Percentiles rank a stretch among this genome's conserved stretches.
Evolutionary conservation across 1,140 invertebrate species (phyloP).

Genomic region (Zaprionus camerounensis): DNA sequence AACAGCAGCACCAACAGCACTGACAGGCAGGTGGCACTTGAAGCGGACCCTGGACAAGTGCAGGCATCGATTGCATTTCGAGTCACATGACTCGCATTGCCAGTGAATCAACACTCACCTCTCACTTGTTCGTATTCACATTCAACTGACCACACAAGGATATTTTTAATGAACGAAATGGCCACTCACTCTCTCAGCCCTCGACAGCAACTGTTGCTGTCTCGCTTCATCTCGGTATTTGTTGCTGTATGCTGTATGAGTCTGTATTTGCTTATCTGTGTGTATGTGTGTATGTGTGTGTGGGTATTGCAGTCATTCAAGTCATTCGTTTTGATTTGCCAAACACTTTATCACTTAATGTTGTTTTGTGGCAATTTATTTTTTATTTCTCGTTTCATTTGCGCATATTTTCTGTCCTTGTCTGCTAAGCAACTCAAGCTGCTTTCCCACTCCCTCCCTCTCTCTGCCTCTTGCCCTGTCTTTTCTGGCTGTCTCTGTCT

Average conservation of each 20-base stretch:
- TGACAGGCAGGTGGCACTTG: not conserved
- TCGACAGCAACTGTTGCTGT: not conserved
- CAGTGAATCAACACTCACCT: slow-evolving; percentile 24
- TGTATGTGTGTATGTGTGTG: not conserved
- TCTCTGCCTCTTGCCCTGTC: not conserved
- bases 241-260: too few species aligned
- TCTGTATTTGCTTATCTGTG: not conserved
- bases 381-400: slow-evolving; percentile 54
- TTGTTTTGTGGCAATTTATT: slow-evolving; percentile 67
- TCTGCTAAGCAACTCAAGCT: slow-evolving; percentile 48
- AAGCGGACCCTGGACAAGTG: not conserved
- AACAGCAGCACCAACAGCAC: not conserved
- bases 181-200: not conserved
- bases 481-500: slow-evolving; percentile 17
- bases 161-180: slow-evolving; percentile 42
- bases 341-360: slow-evolving; percentile 81
- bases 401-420: slow-evolving; percentile 24
- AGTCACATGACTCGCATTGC: slow-evolving; percentile 15
- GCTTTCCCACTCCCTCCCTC: slow-evolving; percentile 15
- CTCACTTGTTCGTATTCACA: not conserved
- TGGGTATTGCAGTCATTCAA: slow-evolving; percentile 30
- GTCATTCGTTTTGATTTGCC: slow-evolving; percentile 72
- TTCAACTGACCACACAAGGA: slow-evolving; percentile 9
- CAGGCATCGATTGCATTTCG: slow-evolving; percentile 5
- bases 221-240: not conserved